Base-by-base conservation (phyloP, 2,113 vertebrate species). In the Chaetorhynchus papuensis region DNA sequence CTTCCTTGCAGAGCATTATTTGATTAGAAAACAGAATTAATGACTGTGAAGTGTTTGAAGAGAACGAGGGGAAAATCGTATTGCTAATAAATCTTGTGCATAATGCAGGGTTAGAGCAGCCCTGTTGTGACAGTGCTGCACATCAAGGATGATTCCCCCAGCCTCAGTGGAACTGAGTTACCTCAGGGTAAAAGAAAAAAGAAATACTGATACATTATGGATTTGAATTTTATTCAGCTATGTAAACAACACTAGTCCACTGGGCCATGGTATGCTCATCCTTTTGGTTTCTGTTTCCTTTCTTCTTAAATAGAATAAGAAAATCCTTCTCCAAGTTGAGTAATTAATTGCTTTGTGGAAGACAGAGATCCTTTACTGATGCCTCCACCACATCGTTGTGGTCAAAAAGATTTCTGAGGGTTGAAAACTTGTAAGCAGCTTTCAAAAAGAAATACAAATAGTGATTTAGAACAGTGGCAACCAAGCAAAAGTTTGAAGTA, bases 151-250 rank as follows among this genome's bases (percentile, higher is more conserved):
- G 81, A 82, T 87, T 89, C 22, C 9, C 9, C 9, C 52, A 47
- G 37, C 81, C 87, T 93, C 94, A 13, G 74, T 53, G 87, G 87
- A 68, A 37, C 65, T n/a, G 44, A 77, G 45, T 39, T 92, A 81
- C 83, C 76, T 56, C 64, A 28, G 83, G 79, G 76, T 92, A 83
- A 86, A 96, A 78, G 79, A 88, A 88, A 79, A 95, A 80, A 91
- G 82, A 88, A 50, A 83, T 81, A 28, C 44, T 71, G 79, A 60
- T 86, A 69, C 68, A 47, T 92, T 83, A 88, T 74, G 71, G 59
- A 70, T 83, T 86, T 70, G 59, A 71, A 83, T 94, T 86, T 94
- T 83, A 71, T 88, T 89, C 83, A 92, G 71, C 56, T 92, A 18
- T 86, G 70, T 87, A 94, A 94, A 96, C 83, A 94, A 24, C 52